These are phyloP conservation scores for Bambusicola thoracicus DNA, from an alignment of 2,113 vertebrate species.

Conservation along the genomic window DNA sequence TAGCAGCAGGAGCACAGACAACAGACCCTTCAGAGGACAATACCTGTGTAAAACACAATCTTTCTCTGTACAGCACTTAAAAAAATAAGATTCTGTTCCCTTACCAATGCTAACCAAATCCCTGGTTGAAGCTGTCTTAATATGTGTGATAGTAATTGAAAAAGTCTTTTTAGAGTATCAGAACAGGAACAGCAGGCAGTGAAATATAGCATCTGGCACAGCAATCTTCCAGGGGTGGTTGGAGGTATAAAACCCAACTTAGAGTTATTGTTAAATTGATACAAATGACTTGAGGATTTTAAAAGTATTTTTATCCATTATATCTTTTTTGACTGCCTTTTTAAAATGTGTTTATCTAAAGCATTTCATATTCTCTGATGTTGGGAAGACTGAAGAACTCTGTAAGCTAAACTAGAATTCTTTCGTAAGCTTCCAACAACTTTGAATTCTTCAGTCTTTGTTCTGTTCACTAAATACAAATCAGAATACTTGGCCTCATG, in stretches of 20 bases:
- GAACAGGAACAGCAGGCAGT: not conserved
- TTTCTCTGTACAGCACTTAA: not conserved
- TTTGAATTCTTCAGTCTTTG: not conserved
- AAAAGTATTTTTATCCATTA: not conserved
- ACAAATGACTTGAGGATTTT: not conserved
- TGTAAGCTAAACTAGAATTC: not conserved
- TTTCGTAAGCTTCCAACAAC: not conserved
- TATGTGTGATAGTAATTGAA: not conserved
- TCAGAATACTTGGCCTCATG: not conserved
- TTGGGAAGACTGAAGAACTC: not conserved
- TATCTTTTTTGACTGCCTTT: not conserved
- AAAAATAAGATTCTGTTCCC: not conserved
- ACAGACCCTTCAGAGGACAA: not conserved
- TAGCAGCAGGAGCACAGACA: not conserved
- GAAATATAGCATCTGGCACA: not conserved
- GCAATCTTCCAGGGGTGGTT: not conserved
- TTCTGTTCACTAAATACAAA: not conserved
- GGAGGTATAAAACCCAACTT: not conserved
- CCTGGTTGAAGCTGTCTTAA: not conserved
- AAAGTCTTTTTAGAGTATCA: not conserved
- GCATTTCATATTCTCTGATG: not conserved
- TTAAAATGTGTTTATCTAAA: not conserved
- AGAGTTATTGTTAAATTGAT: not conserved
- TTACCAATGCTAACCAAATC: not conserved
- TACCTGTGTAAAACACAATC: not conserved